Evolutionary conservation across 2,888 invertebrate genomes (phyloP), one percentile per base, ranked within the genome.

Genomic region (Xestia c-nigrum): DNA sequence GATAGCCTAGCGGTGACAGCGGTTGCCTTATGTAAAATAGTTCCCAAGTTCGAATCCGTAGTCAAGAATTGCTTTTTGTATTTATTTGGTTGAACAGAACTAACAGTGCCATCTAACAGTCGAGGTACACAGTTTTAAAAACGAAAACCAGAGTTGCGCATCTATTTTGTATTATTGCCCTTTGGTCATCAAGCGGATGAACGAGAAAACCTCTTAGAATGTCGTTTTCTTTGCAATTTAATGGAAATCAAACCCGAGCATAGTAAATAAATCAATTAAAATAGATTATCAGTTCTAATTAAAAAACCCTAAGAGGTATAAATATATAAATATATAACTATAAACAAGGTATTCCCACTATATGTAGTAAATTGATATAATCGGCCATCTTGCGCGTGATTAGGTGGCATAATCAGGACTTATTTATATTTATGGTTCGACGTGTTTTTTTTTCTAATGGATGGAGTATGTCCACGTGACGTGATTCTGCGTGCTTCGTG

Each of bases 281-380:
- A 74, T 55, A 66, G 65, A 84, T 74, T 72, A 81, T 68, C n/a
- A n/a, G 46, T n/a, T 16, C 57, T 77, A 46, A 84, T 81, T 81
- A 74, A 57, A 57, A 55, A 71, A 65, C 50, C 67, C 46, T 31
- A 40, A 72, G 40, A 72, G 40, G 40, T 71, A 57, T 73, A 52
- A 72, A 73, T 84, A 77, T 61, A 79, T 66, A 74, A 74, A 80
- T 74, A 72, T 14, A 72, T 31, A 61, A 64, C 72, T 66, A 74
- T 66, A 72, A 66, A 59, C n/a, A 59, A 69, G 52, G 14, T 74
- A 81, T 84, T 66, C 72, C n/a, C 24, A 63, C 52, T 65, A 78
- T 65, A 78, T 81, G 74, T 40, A 63, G 52, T 74, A 77, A 78
- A 83, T 81, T 81, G 73, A 64, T 81, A 63, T 81, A 84, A 83